phyloP scores from a whole-genome alignment of 2,113 vertebrate species.

The Stercorarius parasiticus region DNA sequence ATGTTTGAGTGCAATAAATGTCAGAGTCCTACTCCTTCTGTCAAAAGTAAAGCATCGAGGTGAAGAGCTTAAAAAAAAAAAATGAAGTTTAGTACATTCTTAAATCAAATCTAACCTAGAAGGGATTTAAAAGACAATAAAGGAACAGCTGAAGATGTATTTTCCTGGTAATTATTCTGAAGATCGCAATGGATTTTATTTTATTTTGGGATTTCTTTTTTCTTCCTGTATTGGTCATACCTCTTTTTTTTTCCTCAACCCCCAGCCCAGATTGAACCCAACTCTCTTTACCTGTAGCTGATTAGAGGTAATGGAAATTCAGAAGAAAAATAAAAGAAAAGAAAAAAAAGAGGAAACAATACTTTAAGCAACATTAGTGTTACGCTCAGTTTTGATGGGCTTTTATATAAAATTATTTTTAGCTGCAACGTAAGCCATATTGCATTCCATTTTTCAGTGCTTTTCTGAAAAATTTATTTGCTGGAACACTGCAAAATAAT shows the following conservation, averaged over 20 bases:
- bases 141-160: background rate
- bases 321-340: background rate
- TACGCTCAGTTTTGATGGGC: slow-evolving; percentile 19
- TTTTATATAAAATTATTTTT: slow-evolving; percentile 36
- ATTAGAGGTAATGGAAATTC: slow-evolving; percentile 26
- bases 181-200: background rate
- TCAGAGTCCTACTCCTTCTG: background rate
- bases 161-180: background rate
- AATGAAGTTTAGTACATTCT: background rate
- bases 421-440: slow-evolving; percentile 49
- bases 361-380: slow-evolving; percentile 64
- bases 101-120: background rate
- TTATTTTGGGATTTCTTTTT: background rate
- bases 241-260: background rate
- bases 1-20: background rate
- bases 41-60: background rate
- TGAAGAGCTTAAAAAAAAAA: background rate
- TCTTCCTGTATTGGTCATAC: background rate
- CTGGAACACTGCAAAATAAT: slow-evolving; percentile 49
- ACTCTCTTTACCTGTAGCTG: background rate
- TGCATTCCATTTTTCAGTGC: slow-evolving; percentile 60
- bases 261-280: background rate
- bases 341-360: background rate
- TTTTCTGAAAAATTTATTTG: slow-evolving; percentile 56
- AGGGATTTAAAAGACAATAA: background rate